Evolutionary conservation across 2,888 invertebrate genomes (phyloP).

Genomic region (Limulus polyphemus): DNA sequence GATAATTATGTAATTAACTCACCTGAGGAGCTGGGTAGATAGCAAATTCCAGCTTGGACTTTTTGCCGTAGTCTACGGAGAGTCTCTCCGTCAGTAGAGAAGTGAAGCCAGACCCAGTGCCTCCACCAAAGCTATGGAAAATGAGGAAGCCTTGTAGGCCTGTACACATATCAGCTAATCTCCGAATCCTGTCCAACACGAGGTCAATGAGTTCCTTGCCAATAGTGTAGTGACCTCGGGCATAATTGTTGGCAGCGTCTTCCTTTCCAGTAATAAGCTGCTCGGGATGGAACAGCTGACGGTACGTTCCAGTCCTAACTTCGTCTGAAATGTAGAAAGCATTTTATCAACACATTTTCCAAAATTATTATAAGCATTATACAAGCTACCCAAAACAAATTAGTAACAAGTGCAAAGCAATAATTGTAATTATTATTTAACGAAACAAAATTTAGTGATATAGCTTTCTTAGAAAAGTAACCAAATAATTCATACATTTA

Average conservation of each 20-base stretch:
- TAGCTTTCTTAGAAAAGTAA: no score
- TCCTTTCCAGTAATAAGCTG: conserved; percentile 39
- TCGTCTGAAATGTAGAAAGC: conserved; percentile 29
- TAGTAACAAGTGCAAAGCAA: no score
- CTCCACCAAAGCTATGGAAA: conserved; percentile 34
- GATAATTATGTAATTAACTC: neutral
- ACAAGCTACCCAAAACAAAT: no score
- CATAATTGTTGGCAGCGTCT: conserved; percentile 41
- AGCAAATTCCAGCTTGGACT: conserved; percentile 35
- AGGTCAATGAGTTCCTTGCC: conserved; percentile 47
- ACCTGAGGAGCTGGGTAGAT: conserved; percentile 30
- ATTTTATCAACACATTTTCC: neutral
- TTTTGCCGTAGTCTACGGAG: conserved; percentile 37
- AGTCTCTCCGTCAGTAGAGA: conserved; percentile 36
- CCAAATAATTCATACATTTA: no score
- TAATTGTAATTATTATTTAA: no score
- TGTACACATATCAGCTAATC: conserved; percentile 33
- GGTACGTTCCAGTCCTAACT: conserved; percentile 39
- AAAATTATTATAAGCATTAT: neutral
- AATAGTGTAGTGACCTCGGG: conserved; percentile 56
- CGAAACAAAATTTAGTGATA: no score
- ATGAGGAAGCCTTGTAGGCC: conserved; percentile 35
- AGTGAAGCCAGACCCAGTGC: conserved; percentile 35
- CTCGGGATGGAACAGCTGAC: conserved; percentile 36
- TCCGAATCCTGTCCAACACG: conserved; percentile 48